Percentiles rank a stretch among this genome's conserved stretches.
Conservation (phyloP, 2,797 vertebrate species). For the Gambusia yucatana region DNA sequence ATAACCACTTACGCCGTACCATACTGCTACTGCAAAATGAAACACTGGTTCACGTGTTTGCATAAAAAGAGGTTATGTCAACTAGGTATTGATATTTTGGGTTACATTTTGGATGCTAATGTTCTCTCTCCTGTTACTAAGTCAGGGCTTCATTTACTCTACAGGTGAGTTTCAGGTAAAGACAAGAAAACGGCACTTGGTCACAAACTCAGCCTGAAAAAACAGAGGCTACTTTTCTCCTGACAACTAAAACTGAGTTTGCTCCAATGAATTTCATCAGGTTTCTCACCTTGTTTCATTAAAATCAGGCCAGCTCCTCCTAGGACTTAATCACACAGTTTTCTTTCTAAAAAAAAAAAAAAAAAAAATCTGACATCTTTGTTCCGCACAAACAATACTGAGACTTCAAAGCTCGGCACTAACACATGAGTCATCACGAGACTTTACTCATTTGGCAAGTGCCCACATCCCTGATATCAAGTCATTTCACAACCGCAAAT, state of each 20-base stretch:
- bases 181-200: neutral
- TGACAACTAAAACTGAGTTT: neutral
- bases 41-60: neutral
- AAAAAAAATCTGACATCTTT: constrained; percentile 31
- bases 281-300: constrained; percentile 13
- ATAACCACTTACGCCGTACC: neutral
- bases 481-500: constrained; percentile 74
- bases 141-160: neutral
- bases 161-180: neutral
- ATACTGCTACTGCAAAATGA: neutral
- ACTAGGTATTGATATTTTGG: neutral
- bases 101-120: neutral
- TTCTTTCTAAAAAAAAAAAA: neutral
- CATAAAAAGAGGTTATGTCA: neutral
- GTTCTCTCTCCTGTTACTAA: neutral
- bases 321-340: constrained; percentile 42
- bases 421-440: constrained; percentile 52
- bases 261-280: neutral
- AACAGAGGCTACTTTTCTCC: neutral
- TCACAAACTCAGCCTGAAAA: neutral
- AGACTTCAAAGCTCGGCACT: constrained; percentile 50
- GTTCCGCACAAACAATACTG: constrained; percentile 33
- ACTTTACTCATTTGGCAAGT: constrained; percentile 66
- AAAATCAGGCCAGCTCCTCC: constrained; percentile 12
- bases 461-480: constrained; percentile 72